Conservation (phyloP, 1,140 invertebrate genomes). For the Drosophila melanogaster region DNA sequence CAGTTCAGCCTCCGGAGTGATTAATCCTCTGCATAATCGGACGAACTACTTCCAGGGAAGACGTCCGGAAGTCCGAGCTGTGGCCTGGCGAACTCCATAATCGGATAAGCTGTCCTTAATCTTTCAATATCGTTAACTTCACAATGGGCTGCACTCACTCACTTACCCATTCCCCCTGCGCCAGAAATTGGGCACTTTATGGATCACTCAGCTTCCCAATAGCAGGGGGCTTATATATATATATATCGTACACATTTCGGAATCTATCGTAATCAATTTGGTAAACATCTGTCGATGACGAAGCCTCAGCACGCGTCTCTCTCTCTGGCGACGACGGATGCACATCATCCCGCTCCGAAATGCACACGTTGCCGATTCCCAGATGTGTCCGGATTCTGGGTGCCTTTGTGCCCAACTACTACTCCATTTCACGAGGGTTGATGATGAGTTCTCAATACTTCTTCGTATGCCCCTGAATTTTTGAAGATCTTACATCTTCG, state of each 20-base stretch:
- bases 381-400: conserved; percentile 54
- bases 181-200: conserved; percentile 48
- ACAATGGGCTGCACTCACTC: conserved; percentile 47
- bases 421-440: conserved; percentile 53
- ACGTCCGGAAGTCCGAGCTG: conserved; percentile 12
- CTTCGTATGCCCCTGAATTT: not conserved
- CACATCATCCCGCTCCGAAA: conserved; percentile 75
- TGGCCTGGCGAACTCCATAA: conserved; percentile 3
- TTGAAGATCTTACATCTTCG: conserved; percentile 56
- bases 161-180: not conserved
- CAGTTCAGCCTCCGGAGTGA: not conserved
- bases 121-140: conserved; percentile 67
- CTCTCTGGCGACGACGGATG: conserved; percentile 34
- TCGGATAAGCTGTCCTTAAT: conserved; percentile 60
- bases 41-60: conserved; percentile 9
- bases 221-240: no score
- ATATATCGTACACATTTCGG: not conserved
- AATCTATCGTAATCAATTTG: conserved; percentile 73
- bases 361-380: conserved; percentile 75
- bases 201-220: conserved; percentile 51
- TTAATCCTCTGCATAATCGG: conserved; percentile 16
- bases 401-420: conserved; percentile 1
- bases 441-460: conserved; percentile 71
- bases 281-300: conserved; percentile 75
- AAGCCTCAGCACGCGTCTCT: conserved; percentile 60